phyloP scores from a whole-genome alignment of 2,888 invertebrate species.

The Nineta flava region DNA sequence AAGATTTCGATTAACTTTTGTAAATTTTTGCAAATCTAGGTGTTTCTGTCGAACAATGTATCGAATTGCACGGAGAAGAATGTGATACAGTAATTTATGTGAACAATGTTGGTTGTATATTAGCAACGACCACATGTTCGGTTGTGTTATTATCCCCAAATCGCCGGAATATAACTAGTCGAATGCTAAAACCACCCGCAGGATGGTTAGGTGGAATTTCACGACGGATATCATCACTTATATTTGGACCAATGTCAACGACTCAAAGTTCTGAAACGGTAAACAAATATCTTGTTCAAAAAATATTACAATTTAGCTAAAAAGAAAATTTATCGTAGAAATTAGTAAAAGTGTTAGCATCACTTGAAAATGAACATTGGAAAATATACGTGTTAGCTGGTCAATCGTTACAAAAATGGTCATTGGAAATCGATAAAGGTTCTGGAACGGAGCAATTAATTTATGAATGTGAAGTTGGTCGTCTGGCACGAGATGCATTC shows the following conservation, averaged over 20 bases:
- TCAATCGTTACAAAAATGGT: constrained; percentile 71
- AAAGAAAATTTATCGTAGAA: constrained; percentile 23
- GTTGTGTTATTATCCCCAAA: constrained; percentile 52
- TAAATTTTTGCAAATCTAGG: constrained; percentile 20
- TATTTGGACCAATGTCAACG: constrained; percentile 56
- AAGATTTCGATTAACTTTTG: not conserved
- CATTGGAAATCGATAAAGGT: constrained; percentile 28
- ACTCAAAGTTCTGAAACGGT: constrained; percentile 47
- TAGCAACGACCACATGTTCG: constrained; percentile 85
- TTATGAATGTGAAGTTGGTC: constrained; percentile 58
- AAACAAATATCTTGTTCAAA: constrained; percentile 21
- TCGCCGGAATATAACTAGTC: constrained; percentile 49
- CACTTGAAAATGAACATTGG: constrained; percentile 24
- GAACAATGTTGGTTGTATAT: constrained; percentile 57
- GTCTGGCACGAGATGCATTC: constrained; percentile 54
- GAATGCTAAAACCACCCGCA: constrained; percentile 53
- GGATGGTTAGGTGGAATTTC: constrained; percentile 82
- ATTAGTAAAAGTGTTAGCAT: constrained; percentile 49
- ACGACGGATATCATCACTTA: constrained; percentile 59
- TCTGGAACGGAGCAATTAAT: constrained; percentile 42
- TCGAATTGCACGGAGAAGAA: constrained; percentile 78
- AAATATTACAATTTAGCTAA: not conserved
- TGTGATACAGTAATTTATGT: constrained; percentile 58
- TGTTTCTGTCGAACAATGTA: constrained; percentile 66
- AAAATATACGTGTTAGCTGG: constrained; percentile 59